These are phyloP conservation scores for Holothuria scabra DNA, from an alignment of 53 echinoderm and acorn worm species.

Conservation along the genomic window DNA sequence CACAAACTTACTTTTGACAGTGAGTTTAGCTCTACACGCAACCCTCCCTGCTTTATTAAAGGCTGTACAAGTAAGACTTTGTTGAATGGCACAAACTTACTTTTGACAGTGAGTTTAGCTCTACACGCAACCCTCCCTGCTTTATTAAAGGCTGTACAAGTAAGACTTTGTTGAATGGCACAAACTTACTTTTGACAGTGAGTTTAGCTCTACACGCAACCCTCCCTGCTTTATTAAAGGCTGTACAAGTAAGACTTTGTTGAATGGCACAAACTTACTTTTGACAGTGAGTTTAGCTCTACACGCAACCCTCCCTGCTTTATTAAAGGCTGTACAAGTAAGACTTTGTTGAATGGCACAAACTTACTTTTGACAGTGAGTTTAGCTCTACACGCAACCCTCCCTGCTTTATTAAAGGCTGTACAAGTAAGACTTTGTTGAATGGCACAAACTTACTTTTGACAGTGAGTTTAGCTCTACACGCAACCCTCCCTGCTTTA, in stretches of 20 bases:
- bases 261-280: too few relatives aligned
- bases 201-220: slow-evolving; percentile 93
- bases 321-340: slow-evolving; percentile 96
- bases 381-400: slow-evolving; percentile 91
- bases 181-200: slow-evolving; percentile 86
- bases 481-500: slow-evolving; percentile 92
- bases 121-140: slow-evolving; percentile 96
- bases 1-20: slow-evolving; percentile 88
- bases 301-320: slow-evolving; percentile 93
- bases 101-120: slow-evolving; percentile 83
- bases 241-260: slow-evolving; percentile 94
- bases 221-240: slow-evolving; percentile 95
- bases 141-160: slow-evolving; percentile 96
- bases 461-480: slow-evolving; percentile 91
- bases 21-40: slow-evolving; percentile 90
- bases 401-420: slow-evolving; percentile 95
- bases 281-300: slow-evolving; percentile 89
- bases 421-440: slow-evolving; percentile 96
- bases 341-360: too few relatives aligned
- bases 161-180: too few relatives aligned
- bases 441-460: slow-evolving; percentile 85
- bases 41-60: slow-evolving; percentile 96
- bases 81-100: too few relatives aligned
- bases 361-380: slow-evolving; percentile 88
- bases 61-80: slow-evolving; percentile 93